Evolutionary conservation across 2,113 vertebrate genomes (phyloP).

Genomic region (Cyprinodon brontotheroides): DNA sequence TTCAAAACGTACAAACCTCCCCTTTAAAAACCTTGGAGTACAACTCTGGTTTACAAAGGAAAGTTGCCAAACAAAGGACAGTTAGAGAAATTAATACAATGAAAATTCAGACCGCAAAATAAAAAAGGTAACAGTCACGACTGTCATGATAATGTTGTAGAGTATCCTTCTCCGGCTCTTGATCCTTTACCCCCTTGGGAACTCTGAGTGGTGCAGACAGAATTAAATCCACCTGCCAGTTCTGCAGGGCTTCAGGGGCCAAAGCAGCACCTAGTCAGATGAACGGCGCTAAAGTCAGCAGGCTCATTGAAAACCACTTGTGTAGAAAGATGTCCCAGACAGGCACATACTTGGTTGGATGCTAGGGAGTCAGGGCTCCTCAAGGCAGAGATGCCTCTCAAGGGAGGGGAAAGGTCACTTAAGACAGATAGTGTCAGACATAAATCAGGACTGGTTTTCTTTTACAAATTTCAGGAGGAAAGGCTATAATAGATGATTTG

Average conservation of each 20-base stretch:
- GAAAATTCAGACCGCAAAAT: too few relatives aligned
- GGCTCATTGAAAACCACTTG: conserved; percentile 57
- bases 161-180: conserved; percentile 1
- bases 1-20: too few relatives aligned
- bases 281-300: conserved; percentile 50
- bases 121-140: too few relatives aligned
- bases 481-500: conserved; percentile 28
- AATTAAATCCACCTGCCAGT: conserved; percentile 49
- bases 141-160: background rate
- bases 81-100: too few relatives aligned
- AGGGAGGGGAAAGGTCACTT: conserved; percentile 38
- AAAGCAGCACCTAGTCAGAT: conserved; percentile 41
- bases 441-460: conserved; percentile 31
- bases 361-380: conserved; percentile 15
- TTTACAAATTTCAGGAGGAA: conserved; percentile 12
- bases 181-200: background rate
- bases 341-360: conserved; percentile 43
- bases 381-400: conserved; percentile 9
- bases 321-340: conserved; percentile 50
- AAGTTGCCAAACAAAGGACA: background rate
- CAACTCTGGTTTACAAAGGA: background rate
- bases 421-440: conserved; percentile 41
- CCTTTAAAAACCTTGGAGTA: background rate
- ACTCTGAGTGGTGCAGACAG: conserved; percentile 13
- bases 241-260: conserved; percentile 23